phyloP scores from a whole-genome alignment of 2,797 vertebrate genomes.

The Etheostoma perlongum region DNA sequence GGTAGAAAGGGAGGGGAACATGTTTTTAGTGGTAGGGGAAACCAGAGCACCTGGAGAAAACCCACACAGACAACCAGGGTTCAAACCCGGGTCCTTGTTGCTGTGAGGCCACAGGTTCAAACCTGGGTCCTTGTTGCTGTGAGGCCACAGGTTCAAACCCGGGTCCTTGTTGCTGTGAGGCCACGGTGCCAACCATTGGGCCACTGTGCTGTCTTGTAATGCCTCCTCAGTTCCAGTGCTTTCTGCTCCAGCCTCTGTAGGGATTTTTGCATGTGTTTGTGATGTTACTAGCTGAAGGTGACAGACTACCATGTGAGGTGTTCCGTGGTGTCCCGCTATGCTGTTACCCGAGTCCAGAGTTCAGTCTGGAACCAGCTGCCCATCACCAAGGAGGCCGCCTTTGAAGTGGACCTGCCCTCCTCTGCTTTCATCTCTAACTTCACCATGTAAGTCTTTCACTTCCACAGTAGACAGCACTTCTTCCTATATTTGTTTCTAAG shows the following conservation, averaged over 20 bases:
- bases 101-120: no score
- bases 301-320: slow-evolving; percentile 87
- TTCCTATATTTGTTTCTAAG: not conserved
- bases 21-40: no score
- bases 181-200: no score
- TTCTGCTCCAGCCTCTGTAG: not conserved
- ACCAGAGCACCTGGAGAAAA: no score
- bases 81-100: no score
- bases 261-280: slow-evolving; percentile 33
- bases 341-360: slow-evolving; percentile 85
- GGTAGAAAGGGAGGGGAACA: no score
- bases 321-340: slow-evolving; percentile 87
- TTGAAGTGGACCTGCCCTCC: slow-evolving; percentile 88
- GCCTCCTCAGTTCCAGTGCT: not conserved
- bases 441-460: slow-evolving; percentile 83
- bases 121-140: no score
- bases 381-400: slow-evolving; percentile 86
- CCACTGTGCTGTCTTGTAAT: no score
- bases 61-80: no score
- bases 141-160: no score
- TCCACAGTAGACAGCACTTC: not conserved
- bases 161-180: no score
- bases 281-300: slow-evolving; percentile 82
- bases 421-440: slow-evolving; percentile 93
- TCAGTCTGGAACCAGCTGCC: slow-evolving; percentile 87